Base-by-base conservation (phyloP, 2,797 vertebrate genomes). In the Gambelia wislizenii region DNA sequence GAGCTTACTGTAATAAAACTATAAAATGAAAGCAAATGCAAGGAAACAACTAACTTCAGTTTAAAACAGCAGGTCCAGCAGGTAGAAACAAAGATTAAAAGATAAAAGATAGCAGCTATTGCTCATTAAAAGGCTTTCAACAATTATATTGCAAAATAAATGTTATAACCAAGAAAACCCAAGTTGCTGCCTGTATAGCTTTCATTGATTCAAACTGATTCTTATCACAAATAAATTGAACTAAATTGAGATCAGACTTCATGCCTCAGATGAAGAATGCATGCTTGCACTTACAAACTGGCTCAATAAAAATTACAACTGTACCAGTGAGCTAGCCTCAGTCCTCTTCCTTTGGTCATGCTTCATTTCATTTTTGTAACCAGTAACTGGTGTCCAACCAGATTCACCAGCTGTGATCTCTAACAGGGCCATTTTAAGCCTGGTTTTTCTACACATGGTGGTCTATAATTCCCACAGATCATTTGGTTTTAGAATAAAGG, bases 111-210 rank as follows among this genome's bases (percentile, higher is more conserved):
- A 56, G 33, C 33, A 80, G 7, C 3, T 80, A 36, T 22, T 56
- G 78, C n/a, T 54, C 78, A 80, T 78, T 80, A 80, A 80, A 56
- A 56, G 33, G 52, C n/a, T 80, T 56, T 80, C 33, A 56, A 56
- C 52, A 80, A 80, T 56, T 80, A 80, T 56, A 79, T 49, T 79
- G 3, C 33, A 36, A 33, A 54, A 79, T 56, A 79, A 79, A 54
- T 56, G n/a, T 56, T 56, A 18, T 79, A 54, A 77, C 18, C 33
- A 54, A 79, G 47, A 52, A 52, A 18, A 2, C 27, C 52, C 47
- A 78, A 33, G 13, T 33, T 27, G 27, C 44, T 76, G 7, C 47
- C 33, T 36, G 18, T 2, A 1, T 56, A 54, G 33, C 14, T 79
- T 79, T 54, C 18, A 79, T 79, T 79, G 6, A 79, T 36, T 79